Base-by-base conservation (phyloP, 2,888 invertebrate species). In the Aethes cnicana region DNA sequence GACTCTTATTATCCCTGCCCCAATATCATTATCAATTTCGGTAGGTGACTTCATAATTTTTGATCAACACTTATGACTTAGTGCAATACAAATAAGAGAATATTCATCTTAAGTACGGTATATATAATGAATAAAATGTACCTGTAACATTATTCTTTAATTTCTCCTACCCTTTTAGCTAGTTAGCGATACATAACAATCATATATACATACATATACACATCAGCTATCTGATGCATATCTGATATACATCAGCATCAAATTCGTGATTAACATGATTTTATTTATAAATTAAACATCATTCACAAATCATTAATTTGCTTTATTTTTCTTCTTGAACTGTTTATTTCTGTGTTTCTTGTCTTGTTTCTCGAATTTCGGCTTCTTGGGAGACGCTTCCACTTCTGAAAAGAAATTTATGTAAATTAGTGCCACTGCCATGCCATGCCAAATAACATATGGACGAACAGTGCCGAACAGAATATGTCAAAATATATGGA, bases 321-420 rank as follows among this genome's bases (percentile, higher is more conserved):
- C 42, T 59, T 70, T 67, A 77, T 64, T 79, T 73, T 77, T 83
- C 68, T 80, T 85, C 55, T 84, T 86, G 47, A 83, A 79, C 47
- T 79, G 76, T 61, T 84, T 84, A 54, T 79, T 80, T 41, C 69
- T 57, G 1, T 76, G 58, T 53, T 74, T 77, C 46, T 77, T 75
- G 36, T 69, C 72, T 16, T 60, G 65, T 61, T 84, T 86, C 53
- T 84, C 85, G 59, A 84, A 86, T 54, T 84, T 86, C 0, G 71
- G 68, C 56, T 83, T 86, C 58, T 84, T 84, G 0, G 68, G 42
- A n/a, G 64, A 48, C 2, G 57, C 58, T 26, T 61, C 61, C 1
- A 58, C 37, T 61, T 65, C 85, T 84, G 67, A 47, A 78, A 77
- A 52, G 14, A 49, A 47, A 54, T n/a, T n/a, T n/a, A n/a, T n/a